phyloP scores from a whole-genome alignment of 2,888 invertebrate genomes.

The Sympetrum striolatum region DNA sequence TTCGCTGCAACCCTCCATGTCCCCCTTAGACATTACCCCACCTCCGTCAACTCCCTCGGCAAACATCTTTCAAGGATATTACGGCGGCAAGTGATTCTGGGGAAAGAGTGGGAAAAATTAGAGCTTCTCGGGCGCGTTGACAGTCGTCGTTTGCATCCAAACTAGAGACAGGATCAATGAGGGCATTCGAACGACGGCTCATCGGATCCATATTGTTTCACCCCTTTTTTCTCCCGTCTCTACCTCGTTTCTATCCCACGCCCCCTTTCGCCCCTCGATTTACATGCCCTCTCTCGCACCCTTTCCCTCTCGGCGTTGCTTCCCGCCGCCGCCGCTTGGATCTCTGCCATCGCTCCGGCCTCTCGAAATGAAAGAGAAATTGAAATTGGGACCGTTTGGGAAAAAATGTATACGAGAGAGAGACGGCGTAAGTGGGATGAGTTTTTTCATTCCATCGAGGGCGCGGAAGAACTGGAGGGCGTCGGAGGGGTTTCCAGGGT shows the following conservation, averaged over 20 bases:
- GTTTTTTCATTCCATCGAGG: background rate
- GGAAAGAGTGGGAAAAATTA: background rate
- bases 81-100: too few species aligned
- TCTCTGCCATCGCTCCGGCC: slow-evolving; percentile 17
- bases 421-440: background rate
- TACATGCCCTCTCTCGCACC: background rate
- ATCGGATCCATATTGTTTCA: slow-evolving; percentile 34
- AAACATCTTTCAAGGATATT: background rate
- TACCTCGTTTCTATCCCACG: background rate
- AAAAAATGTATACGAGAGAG: background rate
- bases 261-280: background rate
- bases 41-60: too few species aligned
- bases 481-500: background rate
- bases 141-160: slow-evolving; percentile 9
- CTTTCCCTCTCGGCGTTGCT: background rate
- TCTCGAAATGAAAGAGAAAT: slow-evolving; percentile 34
- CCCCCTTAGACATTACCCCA: too few species aligned
- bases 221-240: background rate
- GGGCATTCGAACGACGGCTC: background rate
- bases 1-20: too few species aligned
- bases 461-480: background rate
- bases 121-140: background rate
- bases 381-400: background rate
- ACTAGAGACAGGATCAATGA: background rate
- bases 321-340: background rate